phyloP scores from a whole-genome alignment of 2,888 invertebrate genomes.

The Serrognathus titanus region DNA sequence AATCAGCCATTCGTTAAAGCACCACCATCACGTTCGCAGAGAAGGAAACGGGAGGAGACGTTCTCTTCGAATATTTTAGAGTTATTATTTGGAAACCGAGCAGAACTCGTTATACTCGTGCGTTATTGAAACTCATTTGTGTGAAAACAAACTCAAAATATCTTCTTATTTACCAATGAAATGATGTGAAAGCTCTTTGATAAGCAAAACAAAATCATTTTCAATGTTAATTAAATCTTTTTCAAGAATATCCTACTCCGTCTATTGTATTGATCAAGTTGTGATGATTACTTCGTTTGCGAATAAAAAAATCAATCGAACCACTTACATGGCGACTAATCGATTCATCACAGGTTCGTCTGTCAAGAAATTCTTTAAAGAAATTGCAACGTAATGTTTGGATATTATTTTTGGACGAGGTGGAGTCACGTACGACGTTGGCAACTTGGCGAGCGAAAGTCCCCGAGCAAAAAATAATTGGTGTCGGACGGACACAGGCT shows the following conservation, averaged over 20 bases:
- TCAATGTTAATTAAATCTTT: no score
- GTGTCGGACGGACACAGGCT: background rate
- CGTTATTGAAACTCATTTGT: background rate
- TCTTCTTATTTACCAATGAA: no score
- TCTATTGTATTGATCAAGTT: no score
- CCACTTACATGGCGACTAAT: no score
- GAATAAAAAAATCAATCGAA: no score
- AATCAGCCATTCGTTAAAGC: conserved; percentile 14
- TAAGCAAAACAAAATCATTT: no score
- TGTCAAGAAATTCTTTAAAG: background rate
- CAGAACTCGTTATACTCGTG: background rate
- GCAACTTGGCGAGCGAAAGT: background rate
- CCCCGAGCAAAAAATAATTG: conserved; percentile 1
- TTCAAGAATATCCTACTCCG: no score
- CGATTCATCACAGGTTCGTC: no score
- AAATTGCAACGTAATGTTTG: background rate
- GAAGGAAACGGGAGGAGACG: background rate
- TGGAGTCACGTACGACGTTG: background rate
- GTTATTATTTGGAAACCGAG: background rate
- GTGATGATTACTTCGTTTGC: no score
- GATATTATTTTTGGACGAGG: background rate
- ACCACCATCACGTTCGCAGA: conserved; percentile 1
- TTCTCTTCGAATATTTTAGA: background rate
- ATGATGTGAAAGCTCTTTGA: no score
- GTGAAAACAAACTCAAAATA: background rate